phyloP scores from a whole-genome alignment of 2,113 vertebrate species.

The Macheiramphus alcinus region DNA sequence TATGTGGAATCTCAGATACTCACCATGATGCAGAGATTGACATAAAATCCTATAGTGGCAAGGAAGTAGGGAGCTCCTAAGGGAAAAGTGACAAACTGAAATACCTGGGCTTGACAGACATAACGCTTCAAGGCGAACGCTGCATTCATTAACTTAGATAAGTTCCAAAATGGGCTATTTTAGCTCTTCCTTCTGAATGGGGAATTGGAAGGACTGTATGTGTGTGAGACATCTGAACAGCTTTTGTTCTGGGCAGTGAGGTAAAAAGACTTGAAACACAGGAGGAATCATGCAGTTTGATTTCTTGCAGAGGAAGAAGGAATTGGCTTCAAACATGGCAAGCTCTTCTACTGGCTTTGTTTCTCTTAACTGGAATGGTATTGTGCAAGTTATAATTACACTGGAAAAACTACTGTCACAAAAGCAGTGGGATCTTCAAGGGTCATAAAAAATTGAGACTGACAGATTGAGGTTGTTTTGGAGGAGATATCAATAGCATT shows the following conservation, averaged over 20 bases:
- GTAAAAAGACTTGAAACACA: background rate
- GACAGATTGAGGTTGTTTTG: conserved; percentile 42
- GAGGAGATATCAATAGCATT: background rate
- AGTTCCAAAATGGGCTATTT: background rate
- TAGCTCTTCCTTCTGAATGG: background rate
- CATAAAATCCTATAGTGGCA: background rate
- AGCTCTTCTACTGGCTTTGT: conserved; percentile 23
- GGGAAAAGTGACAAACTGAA: background rate
- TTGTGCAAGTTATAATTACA: conserved; percentile 41
- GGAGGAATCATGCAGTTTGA: background rate
- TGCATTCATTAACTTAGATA: background rate
- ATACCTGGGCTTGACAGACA: background rate
- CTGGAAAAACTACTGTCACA: background rate
- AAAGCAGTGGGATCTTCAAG: background rate
- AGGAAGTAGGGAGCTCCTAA: background rate
- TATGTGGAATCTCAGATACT: background rate
- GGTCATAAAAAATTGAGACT: conserved; percentile 20
- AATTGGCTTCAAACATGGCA: background rate
- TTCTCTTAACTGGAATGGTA: conserved; percentile 43
- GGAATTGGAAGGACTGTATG: background rate
- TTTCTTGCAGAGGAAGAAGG: background rate
- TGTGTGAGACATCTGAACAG: background rate
- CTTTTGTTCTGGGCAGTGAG: background rate
- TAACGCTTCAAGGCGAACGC: background rate
- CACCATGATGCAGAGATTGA: background rate